Evolutionary conservation across 2,888 invertebrate genomes (phyloP).

Genomic region (Thera britannica): DNA sequence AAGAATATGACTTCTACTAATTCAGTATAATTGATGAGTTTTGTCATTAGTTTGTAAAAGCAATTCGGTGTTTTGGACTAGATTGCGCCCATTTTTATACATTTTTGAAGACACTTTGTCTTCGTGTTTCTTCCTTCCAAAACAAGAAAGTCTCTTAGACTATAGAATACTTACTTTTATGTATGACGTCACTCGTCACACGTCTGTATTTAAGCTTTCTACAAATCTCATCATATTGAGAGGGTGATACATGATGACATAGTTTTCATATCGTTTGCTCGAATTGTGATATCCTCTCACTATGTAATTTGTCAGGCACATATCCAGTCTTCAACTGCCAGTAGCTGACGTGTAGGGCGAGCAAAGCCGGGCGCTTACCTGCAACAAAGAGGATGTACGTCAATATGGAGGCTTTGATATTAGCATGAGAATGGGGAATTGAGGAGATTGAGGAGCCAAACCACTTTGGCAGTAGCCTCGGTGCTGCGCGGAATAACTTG

Average conservation of each 20-base stretch:
- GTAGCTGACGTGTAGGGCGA: background rate
- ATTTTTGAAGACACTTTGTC: too few relatives aligned
- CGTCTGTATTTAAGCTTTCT: background rate
- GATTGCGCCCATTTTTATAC: too few relatives aligned
- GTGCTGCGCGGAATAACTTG: background rate
- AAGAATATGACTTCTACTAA: too few relatives aligned
- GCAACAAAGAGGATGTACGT: constrained; percentile 16
- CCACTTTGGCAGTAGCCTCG: background rate
- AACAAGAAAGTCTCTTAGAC: constrained; percentile 11
- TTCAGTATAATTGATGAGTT: too few relatives aligned
- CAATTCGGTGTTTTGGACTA: too few relatives aligned
- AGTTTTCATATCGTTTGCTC: background rate
- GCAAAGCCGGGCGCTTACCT: constrained; percentile 16
- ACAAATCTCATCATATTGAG: too few relatives aligned
- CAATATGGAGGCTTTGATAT: constrained; percentile 9
- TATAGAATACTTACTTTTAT: constrained; percentile 20
- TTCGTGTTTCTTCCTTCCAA: background rate
- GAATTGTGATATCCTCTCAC: background rate
- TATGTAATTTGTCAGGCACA: background rate
- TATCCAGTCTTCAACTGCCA: too few relatives aligned
- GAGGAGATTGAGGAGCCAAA: background rate
- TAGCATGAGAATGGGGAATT: constrained; percentile 14
- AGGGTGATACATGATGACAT: background rate
- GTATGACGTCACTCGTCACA: constrained; percentile 2
- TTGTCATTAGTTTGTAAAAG: too few relatives aligned